phyloP scores from a whole-genome alignment of 2,888 invertebrate genomes.

The Erebia aethiops region DNA sequence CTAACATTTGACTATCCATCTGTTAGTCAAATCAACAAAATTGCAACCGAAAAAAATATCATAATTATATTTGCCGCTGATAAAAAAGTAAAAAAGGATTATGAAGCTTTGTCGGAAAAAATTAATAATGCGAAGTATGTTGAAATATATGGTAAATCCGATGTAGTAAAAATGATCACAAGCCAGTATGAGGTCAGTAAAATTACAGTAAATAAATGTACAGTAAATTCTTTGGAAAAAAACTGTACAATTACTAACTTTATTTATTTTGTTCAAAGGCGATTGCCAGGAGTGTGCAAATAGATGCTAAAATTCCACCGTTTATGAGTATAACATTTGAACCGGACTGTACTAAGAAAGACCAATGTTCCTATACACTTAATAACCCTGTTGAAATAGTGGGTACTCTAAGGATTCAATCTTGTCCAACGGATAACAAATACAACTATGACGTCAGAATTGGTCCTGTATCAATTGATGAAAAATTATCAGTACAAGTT shows the following conservation, averaged over 20 bases:
- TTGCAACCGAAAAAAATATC: slow-evolving; percentile 86
- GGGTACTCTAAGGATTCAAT: slow-evolving; percentile 50
- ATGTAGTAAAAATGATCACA: slow-evolving; percentile 87
- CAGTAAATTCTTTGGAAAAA: background rate
- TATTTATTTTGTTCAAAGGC: slow-evolving; percentile 49
- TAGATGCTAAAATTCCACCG: slow-evolving; percentile 45
- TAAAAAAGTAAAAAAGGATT: slow-evolving; percentile 59
- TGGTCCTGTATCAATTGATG: slow-evolving; percentile 85
- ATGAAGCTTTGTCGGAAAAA: slow-evolving; percentile 79
- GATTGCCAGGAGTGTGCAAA: slow-evolving; percentile 43
- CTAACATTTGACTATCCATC: slow-evolving; percentile 89
- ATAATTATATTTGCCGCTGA: slow-evolving; percentile 91
- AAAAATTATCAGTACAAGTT: slow-evolving; percentile 86
- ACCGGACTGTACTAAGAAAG: slow-evolving; percentile 51
- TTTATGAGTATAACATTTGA: slow-evolving; percentile 49
- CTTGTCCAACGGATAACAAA: slow-evolving; percentile 46
- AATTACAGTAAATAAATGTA: slow-evolving; percentile 1
- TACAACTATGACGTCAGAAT: slow-evolving; percentile 40
- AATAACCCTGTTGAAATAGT: slow-evolving; percentile 47
- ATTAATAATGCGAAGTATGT: slow-evolving; percentile 88
- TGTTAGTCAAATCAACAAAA: slow-evolving; percentile 85
- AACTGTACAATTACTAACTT: background rate
- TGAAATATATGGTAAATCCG: slow-evolving; percentile 57
- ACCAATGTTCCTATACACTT: slow-evolving; percentile 49
- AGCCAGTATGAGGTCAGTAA: slow-evolving; percentile 85